These are phyloP conservation scores for Cricetomys ansorgei DNA, from an alignment of 2,113 vertebrate species.

Conservation along the genomic window DNA sequence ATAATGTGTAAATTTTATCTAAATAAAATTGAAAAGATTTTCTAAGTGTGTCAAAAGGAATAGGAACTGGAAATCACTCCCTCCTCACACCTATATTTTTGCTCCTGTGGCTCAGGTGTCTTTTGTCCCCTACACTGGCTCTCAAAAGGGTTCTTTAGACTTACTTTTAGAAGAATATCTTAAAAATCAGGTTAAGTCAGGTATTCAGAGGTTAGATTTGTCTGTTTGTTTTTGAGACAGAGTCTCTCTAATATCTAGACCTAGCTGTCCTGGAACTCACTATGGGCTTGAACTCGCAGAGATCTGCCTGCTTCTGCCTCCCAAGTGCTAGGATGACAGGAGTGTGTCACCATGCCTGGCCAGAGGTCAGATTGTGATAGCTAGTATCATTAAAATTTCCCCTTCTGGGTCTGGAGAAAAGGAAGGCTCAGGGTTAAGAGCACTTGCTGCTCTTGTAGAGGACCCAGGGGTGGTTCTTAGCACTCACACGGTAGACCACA, in stretches of 20 bases:
- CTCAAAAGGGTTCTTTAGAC: conserved; percentile 5
- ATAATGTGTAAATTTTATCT: conserved; percentile 3
- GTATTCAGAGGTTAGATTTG: not conserved
- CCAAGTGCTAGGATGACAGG: not conserved
- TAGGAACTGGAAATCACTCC: not conserved
- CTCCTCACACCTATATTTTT: not conserved
- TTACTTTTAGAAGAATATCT: not conserved
- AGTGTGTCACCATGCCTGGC: not conserved
- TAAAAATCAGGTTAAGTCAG: not conserved
- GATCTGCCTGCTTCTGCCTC: not conserved
- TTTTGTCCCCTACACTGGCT: not conserved
- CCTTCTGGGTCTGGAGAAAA: not conserved
- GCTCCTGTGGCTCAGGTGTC: rapidly evolving
- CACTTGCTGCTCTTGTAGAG: not conserved
- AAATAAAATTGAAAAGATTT: not conserved
- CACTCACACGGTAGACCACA: not conserved
- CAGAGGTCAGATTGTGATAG: conserved; percentile 48
- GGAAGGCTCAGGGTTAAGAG: not conserved
- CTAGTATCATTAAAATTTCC: not conserved
- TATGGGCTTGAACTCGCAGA: not conserved
- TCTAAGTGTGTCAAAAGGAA: not conserved
- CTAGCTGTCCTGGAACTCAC: not conserved
- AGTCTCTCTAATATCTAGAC: not conserved
- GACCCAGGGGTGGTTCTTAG: not conserved
- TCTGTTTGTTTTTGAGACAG: not conserved